Evolutionary conservation across 2,888 invertebrate genomes (phyloP).

Genomic region (Agriotes lineatus): DNA sequence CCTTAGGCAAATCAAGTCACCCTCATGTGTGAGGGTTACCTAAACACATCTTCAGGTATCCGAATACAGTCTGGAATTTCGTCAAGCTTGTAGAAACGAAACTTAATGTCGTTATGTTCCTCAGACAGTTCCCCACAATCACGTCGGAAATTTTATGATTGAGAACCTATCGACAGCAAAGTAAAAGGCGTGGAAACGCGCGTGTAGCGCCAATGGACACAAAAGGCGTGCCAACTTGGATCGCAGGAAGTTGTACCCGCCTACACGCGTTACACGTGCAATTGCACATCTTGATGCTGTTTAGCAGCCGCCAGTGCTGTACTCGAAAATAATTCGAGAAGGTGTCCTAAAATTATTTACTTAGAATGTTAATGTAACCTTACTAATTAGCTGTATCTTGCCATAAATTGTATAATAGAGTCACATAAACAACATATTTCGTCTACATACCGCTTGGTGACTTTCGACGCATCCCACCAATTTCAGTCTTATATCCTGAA

Average conservation of each 20-base stretch:
- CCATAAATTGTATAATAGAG: no score
- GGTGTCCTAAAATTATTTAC: not conserved
- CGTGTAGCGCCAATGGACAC: conserved; percentile 50
- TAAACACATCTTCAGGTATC: no score
- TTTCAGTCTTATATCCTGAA: no score
- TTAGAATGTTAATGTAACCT: no score
- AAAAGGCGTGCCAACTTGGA: conserved; percentile 48
- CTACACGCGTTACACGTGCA: conserved; percentile 35
- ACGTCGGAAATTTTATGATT: conserved; percentile 24
- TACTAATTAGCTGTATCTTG: no score
- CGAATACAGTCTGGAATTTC: no score
- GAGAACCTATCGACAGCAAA: conserved; percentile 48
- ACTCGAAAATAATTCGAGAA: not conserved
- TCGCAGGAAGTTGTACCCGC: conserved; percentile 45
- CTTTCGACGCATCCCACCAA: no score
- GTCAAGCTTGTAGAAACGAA: no score
- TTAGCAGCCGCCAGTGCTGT: not conserved
- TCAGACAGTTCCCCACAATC: not conserved
- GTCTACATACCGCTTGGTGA: no score
- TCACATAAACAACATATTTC: no score
- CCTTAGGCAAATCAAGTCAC: no score
- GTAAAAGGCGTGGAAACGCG: conserved; percentile 43
- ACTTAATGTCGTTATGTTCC: not conserved
- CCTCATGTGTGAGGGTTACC: no score
- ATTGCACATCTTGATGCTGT: conserved; percentile 3